Base-by-base conservation (phyloP, 2,888 invertebrate genomes). In the Cantharis rustica region DNA sequence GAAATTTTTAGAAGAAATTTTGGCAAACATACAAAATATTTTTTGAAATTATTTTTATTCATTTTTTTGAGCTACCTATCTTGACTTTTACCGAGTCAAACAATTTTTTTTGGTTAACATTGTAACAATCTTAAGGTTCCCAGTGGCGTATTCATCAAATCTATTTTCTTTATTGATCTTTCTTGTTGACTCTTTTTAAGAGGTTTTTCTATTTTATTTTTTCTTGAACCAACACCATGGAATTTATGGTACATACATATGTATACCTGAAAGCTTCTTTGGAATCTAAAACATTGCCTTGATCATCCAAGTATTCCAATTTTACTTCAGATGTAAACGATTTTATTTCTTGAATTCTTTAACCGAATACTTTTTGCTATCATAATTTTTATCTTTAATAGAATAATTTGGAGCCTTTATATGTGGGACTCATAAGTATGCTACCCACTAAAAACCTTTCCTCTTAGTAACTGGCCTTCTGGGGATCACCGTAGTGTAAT, bases 161-260 rank as follows among this genome's bases (percentile, higher is more conserved):
- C 97, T 98, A 98, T 98, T 86, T 96, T 95, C 88, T 96, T 97
- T 96, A 98, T 96, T 84, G 98, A 88, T 89, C 95, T 95, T 88
- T 98, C 97, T 87, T 98, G 98, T 84, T 96, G 95, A 80, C 93
- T 91, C 89, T 99, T 98, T 89, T 98, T 97, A 89, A 96, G 93
- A 81, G 98, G 92, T 87, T 99, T 99, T 89, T 99, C 99, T 83
- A 94, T 93, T 90, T 99, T 99, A 90, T 98, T 98, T 89, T 99
- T 99, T 73, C 99, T 99, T 17, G 99, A 98, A 1, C 98, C 98
- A 90, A 99, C 99, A 72, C 99, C 99, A 89, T 99, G 99, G 90
- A 99, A 99, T 89, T 98, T 97, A 89, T 98, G 99, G 26, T 97
- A 98, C 73, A 99, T 91, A n/a, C n/a, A n/a, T n/a, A n/a, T n/a